Evolutionary conservation across 2,113 vertebrate genomes (phyloP), one percentile per base, ranked within the genome.

Genomic region (Pyxicephalus adspersus): DNA sequence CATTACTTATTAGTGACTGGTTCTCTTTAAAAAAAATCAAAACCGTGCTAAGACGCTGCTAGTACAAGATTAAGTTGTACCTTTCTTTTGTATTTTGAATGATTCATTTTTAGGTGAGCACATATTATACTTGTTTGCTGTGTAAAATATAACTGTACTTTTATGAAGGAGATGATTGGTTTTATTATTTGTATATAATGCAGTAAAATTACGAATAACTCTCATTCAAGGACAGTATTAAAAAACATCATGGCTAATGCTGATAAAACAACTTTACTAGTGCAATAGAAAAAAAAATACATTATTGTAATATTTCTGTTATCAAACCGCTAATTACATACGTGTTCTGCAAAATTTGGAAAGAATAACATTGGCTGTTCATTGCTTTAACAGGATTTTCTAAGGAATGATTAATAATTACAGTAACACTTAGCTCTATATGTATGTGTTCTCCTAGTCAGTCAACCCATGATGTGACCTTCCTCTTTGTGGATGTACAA

Each of bases 11-110:
- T 45, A 45, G 38, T 45, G 38, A 45, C 38, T 45, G 38, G 38
- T 45, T 45, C 38, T 45, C 38, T 45, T 45, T 45, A 45, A 45
- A 45, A 13, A 45, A 45, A 45, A n/a, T n/a, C n/a, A 8, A 45
- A 45, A 45, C 38, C 38, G 38, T 45, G 38, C 38, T 45, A 45
- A 8, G 9, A 22, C 95, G 95, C 97, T 98, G 96, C 96, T 96
- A 95, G 94, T 91, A 91, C 88, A 93, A 90, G 90, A 89, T 90
- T 90, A 87, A 90, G 93, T 94, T 93, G 93, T 96, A 94, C 92
- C 94, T 95, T 96, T 45, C 38, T 45, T 96, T 96, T 91, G 92
- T 93, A 94, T 93, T 93, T 92, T 94, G 92, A 94, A 91, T 87
- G 88, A 93, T 94, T 94, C 95, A 90, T 95, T 45, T 93, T 92